Percentiles rank a stretch among this genome's conserved stretches.
Conservation (phyloP, 1,140 invertebrate species). For the Andricus grossulariae region DNA sequence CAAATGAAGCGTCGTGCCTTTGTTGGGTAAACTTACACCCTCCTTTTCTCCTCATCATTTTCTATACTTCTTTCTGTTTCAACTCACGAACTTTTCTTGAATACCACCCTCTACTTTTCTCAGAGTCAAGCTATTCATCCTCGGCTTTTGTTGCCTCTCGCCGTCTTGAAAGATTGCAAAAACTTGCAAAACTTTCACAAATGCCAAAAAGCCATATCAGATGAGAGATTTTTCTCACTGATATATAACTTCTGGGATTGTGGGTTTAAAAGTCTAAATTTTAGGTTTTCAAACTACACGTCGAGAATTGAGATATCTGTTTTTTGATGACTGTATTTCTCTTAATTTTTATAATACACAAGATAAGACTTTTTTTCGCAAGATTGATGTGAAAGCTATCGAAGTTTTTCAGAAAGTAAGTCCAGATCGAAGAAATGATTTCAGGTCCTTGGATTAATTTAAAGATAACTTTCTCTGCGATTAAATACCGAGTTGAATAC, state of each 20-base stretch:
- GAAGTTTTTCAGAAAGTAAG: too few species aligned
- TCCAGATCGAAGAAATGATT: too few species aligned
- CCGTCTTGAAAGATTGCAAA: slow-evolving; percentile 19
- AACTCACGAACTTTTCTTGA: slow-evolving; percentile 1
- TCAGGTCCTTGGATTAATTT: too few species aligned
- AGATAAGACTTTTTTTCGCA: too few species aligned
- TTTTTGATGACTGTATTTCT: too few species aligned
- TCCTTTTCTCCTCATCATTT: background rate
- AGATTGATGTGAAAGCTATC: too few species aligned
- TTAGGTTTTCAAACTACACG: too few species aligned
- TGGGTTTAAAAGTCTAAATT: slow-evolving; percentile 2
- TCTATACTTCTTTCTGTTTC: background rate
- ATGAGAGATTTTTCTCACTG: slow-evolving; percentile 11
- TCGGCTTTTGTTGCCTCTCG: slow-evolving; percentile 3
- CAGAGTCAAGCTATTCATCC: background rate
- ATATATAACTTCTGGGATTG: slow-evolving; percentile 12
- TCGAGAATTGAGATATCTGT: too few species aligned
- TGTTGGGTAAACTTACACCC: background rate
- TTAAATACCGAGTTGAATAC: too few species aligned
- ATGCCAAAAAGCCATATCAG: slow-evolving; percentile 5
- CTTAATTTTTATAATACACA: too few species aligned
- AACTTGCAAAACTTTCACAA: background rate
- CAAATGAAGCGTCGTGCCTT: background rate
- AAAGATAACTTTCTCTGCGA: too few species aligned
- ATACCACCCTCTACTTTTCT: background rate